Base-by-base conservation (phyloP, 2,113 vertebrate genomes). In the Nothocercus julius region DNA sequence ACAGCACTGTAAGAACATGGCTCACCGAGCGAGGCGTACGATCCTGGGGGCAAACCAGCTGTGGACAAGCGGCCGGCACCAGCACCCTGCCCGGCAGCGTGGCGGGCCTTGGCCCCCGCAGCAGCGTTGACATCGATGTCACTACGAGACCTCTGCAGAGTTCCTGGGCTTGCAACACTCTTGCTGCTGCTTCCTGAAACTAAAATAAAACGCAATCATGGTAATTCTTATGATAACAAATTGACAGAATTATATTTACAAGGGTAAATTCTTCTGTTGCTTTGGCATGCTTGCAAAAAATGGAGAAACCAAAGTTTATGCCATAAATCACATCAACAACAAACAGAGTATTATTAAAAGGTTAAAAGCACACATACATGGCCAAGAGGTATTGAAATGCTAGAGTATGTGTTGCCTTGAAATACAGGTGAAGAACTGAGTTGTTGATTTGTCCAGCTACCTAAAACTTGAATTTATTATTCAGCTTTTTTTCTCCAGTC, bases 61-160 rank as follows among this genome's bases (percentile, higher is more conserved):
- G 98, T 97, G 0, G 98, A 97, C 14, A 98, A 92, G 27, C 98
- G 98, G 24, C 98, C 98, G 2, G 97, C 90, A 18, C 95, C 98
- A 63, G 97, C 91, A 8, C 98, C 11, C 96, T 98, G 98, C 5
- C 98, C 98, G 4, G 98, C 92, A 15, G 94, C 96, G 13, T 98
- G 98, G 63, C 99, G 98, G 0, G 98, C 98, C 96, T 99, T 99
- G 9, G 99, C 99, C 1, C 98, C 98, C 0, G 99, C 98, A 0
- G 99, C 99, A 22, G 99, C 99, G 2, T 99, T 99, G 42, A 99
- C 99, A 5, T 99, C 99, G 6, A 99, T 99, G 89, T 99, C 99
- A 2, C 99, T 99, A 85, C 99, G 98, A 67, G 99, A 99, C 22
- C 99, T 98, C 94, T 99, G 99, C 93, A 99, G 98, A 72, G 98